These are phyloP conservation scores for Rhynchonycteris naso DNA, from an alignment of 2,797 vertebrate species.

Conservation along the genomic window DNA sequence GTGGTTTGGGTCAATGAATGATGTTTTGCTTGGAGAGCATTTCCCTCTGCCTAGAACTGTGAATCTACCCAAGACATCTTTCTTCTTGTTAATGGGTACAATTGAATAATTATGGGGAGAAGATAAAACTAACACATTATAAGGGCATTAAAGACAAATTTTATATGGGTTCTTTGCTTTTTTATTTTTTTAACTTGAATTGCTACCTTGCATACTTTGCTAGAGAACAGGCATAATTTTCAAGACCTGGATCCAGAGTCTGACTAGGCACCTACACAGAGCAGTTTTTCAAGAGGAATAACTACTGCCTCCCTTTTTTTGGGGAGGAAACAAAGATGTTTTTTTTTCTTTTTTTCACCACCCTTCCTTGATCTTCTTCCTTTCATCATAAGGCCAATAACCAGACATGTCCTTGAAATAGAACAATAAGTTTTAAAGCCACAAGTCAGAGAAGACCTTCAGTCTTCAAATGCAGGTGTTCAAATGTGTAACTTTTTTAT, in stretches of 20 bases:
- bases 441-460: neutral
- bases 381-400: neutral
- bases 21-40: neutral
- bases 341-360: neutral
- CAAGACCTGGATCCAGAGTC: neutral
- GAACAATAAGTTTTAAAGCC: neutral
- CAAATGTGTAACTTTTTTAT: neutral
- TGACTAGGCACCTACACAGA: neutral
- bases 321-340: neutral
- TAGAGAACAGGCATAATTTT: neutral
- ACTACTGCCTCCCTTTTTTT: neutral
- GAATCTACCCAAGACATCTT: neutral
- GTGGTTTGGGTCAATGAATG: neutral
- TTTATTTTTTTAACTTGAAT: neutral
- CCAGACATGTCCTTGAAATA: neutral
- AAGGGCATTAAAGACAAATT: neutral
- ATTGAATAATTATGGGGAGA: neutral
- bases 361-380: neutral
- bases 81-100: neutral
- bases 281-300: neutral
- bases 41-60: neutral
- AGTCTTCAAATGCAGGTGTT: neutral
- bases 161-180: neutral
- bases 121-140: neutral
- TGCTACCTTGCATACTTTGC: neutral